Base-by-base conservation (phyloP, 2,797 vertebrate species). In the Gymnothorax javanicus region DNA sequence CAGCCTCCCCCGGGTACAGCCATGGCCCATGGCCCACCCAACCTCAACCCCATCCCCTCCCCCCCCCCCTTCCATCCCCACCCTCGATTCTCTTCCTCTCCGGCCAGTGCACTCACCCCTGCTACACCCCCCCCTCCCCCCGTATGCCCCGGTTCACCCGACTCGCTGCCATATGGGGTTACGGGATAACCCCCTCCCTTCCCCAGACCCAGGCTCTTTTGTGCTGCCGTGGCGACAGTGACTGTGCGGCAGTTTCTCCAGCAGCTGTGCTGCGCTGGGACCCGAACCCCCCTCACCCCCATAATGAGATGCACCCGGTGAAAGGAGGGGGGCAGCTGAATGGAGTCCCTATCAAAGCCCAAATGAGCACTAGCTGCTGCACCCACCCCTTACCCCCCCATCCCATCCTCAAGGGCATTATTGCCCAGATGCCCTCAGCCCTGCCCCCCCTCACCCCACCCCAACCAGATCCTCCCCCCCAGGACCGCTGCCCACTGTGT, bases 221-320 rank as follows among this genome's bases (percentile, higher is more conserved):
- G 92, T 92, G 91, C 93, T 94, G 93, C 94, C 12, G 23, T 59
- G 62, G 23, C 20, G 23, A 8, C 20, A 67, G 62, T 1, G 62
- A 23, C 20, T 27, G 11, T 13, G n/a, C 92, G n/a, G 91, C 81
- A 87, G 88, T 88, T 92, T 91, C 84, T 83, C 92, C 92, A 89
- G 92, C 94, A 94, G 95, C 95, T 94, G 94, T 93, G 85, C 91
- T 87, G 90, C 43, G 90, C 91, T 91, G 79, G 57, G 23, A 56
- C 52, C 52, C 82, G 27, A 5, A 12, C 64, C n/a, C n/a, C n/a
- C n/a, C 9, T 23, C 64, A 4, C 69, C 27, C 50, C 90, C 92
- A 91, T 95, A 95, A 95, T 95, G 94, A 95, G 93, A 95, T 95
- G 92, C 94, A 90, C 93, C 94, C 94, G 94, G 93, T 94, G 92